phyloP scores from a whole-genome alignment of 2,888 invertebrate species.

The Agrotis segetum region DNA sequence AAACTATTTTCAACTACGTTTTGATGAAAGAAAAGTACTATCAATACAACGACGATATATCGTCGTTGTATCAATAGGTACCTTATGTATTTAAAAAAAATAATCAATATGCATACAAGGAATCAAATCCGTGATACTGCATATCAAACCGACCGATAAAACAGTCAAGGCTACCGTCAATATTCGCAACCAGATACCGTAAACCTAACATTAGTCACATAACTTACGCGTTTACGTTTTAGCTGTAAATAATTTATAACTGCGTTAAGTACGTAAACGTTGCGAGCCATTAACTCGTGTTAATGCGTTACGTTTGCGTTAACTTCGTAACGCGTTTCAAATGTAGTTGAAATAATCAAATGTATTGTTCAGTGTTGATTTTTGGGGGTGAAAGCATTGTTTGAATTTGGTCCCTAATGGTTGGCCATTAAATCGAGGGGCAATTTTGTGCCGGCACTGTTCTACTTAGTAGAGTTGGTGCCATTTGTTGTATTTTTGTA shows the following conservation, averaged over 20 bases:
- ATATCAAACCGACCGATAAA: constrained; percentile 31
- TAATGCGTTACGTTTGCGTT: constrained; percentile 57
- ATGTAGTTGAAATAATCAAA: constrained; percentile 66
- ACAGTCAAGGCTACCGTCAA: constrained; percentile 35
- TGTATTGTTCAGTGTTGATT: constrained; percentile 44
- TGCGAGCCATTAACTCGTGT: constrained; percentile 56
- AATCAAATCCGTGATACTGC: constrained; percentile 18
- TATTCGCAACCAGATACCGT: constrained; percentile 27
- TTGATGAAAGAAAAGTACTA: no score
- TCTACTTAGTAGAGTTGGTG: no score
- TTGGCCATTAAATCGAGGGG: constrained; percentile 12
- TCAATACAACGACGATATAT: no score
- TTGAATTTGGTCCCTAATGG: constrained; percentile 20
- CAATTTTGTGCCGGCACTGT: neutral
- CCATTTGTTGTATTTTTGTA: no score
- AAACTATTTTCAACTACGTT: no score
- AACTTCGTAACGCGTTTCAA: constrained; percentile 52
- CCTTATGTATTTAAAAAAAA: no score
- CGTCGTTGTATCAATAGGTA: no score
- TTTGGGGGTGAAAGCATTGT: constrained; percentile 27
- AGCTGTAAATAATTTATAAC: constrained; percentile 57
- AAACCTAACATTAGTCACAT: constrained; percentile 38
- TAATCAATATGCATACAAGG: neutral
- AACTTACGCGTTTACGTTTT: constrained; percentile 43
- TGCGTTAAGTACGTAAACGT: constrained; percentile 49